Base-by-base conservation (phyloP, 2,113 vertebrate species). In the Ornithorhynchus anatinus region DNA sequence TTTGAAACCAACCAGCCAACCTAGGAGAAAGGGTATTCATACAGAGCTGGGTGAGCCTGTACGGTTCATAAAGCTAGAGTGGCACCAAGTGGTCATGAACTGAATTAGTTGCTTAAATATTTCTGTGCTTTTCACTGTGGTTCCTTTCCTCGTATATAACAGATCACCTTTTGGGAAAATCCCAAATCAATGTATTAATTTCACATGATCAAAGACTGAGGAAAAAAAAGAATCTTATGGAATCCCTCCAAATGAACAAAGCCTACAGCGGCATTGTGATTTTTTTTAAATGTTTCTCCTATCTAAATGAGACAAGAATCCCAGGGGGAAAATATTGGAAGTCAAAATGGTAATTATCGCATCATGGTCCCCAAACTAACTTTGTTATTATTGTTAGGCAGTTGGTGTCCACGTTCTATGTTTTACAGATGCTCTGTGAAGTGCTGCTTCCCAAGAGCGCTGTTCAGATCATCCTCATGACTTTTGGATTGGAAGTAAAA, bases 31-130 rank as follows among this genome's bases (percentile, higher is more conserved):
- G 70, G 48, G 58, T 0, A n/a, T 20, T 75, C 57, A 37, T 25
- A 36, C 47, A 50, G 63, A 36, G 54, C 77, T 33, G 38, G 16
- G 36, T 4, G 8, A 29, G 4, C 10, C 43, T 44, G 61, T 59
- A 64, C 69, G 3, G 72, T 91, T 89, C 60, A 42, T 86, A 89
- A 89, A 86, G 82, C 91, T 72, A 91, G 48, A 93, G 93, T 73
- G 91, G 56, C 93, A 93, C 90, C 93, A 88, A 90, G 93, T 86
- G 92, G 91, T 32, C 56, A 85, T 43, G 1, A 2, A n/a, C 10
- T 86, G 88, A 89, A 91, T 52, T 73, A 29, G 10, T 2, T 10
- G 51, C 25, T 51, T 5, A 1, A 27, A 63, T 43, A 38, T 33
- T 61, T 45, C 43, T 13, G 8, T 56, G 39, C 17, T 31, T 52